These are phyloP conservation scores for Euura lappo DNA, from an alignment of 1,140 invertebrate genomes.

Conservation along the genomic window DNA sequence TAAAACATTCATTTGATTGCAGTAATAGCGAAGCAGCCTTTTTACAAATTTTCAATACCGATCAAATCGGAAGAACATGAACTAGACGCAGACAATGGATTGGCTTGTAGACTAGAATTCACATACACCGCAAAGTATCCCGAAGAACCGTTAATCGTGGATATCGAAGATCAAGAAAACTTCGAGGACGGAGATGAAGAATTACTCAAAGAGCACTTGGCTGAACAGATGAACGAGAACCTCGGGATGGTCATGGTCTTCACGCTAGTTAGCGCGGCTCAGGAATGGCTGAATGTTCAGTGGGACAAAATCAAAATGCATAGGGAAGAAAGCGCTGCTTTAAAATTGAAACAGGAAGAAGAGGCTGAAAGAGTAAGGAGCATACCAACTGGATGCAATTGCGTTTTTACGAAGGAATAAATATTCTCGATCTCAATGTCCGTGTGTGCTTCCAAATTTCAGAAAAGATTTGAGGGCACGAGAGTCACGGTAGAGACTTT, in stretches of 20 bases:
- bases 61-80: conserved; percentile 80
- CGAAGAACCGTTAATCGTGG: conserved; percentile 81
- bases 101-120: conserved; percentile 78
- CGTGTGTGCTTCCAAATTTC: conserved; percentile 35
- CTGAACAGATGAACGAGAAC: conserved; percentile 83
- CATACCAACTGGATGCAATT: conserved; percentile 15
- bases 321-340: conserved; percentile 73
- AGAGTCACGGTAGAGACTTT: conserved; percentile 96
- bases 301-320: conserved; percentile 80
- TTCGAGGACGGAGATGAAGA: conserved; percentile 75
- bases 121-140: conserved; percentile 88
- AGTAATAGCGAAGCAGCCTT: conserved; percentile 76
- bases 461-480: conserved; percentile 96
- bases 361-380: conserved; percentile 81
- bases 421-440: neutral
- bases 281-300: conserved; percentile 89
- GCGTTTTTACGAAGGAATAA: conserved; percentile 1
- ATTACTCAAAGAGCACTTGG: conserved; percentile 72
- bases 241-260: conserved; percentile 98
- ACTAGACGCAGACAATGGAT: conserved; percentile 67
- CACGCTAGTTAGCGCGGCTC: conserved; percentile 88
- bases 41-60: conserved; percentile 76
- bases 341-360: conserved; percentile 77
- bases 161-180: conserved; percentile 81
- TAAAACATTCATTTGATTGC: conserved; percentile 36